Conservation (phyloP, 2,797 vertebrate genomes). For the Gastrophryne carolinensis region DNA sequence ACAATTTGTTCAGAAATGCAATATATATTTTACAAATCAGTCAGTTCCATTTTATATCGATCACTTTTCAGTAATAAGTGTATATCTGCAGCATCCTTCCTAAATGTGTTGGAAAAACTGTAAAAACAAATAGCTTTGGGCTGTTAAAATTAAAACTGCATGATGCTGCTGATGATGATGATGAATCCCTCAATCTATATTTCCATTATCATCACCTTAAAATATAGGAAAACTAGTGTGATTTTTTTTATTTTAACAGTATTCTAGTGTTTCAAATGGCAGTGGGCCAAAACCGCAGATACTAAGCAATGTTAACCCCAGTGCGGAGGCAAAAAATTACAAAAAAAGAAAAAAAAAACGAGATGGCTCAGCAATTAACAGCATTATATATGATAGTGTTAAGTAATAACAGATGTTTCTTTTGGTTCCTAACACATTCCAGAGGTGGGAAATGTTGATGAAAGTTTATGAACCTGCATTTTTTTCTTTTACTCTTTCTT, state of each 20-base stretch:
- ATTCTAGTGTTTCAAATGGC: conserved; percentile 74
- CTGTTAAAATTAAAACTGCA: background rate
- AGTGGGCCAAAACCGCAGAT: conserved; percentile 75
- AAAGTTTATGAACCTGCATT: conserved; percentile 55
- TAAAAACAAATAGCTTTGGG: background rate
- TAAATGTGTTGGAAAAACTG: background rate
- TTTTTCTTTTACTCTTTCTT: background rate
- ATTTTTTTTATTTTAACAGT: conserved; percentile 75
- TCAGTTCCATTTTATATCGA: background rate
- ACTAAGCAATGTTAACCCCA: conserved; percentile 79
- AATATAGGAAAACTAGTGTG: conserved; percentile 57
- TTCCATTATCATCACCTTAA: background rate
- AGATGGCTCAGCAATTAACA: conserved; percentile 81
- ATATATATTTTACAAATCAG: background rate
- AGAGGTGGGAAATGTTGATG: conserved; percentile 61
- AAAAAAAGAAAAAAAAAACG: conserved; percentile 66
- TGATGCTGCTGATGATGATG: background rate
- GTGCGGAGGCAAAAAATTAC: conserved; percentile 76
- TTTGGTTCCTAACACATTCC: conserved; percentile 68
- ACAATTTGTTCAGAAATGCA: background rate
- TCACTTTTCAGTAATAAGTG: background rate
- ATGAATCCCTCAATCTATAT: background rate
- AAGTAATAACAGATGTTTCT: conserved; percentile 79
- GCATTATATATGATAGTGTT: conserved; percentile 76
- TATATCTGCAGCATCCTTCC: background rate